Percentiles rank a stretch among this genome's conserved stretches.
Evolutionary conservation across 2,888 invertebrate species (phyloP).

Genomic region (Aquatica leii): DNA sequence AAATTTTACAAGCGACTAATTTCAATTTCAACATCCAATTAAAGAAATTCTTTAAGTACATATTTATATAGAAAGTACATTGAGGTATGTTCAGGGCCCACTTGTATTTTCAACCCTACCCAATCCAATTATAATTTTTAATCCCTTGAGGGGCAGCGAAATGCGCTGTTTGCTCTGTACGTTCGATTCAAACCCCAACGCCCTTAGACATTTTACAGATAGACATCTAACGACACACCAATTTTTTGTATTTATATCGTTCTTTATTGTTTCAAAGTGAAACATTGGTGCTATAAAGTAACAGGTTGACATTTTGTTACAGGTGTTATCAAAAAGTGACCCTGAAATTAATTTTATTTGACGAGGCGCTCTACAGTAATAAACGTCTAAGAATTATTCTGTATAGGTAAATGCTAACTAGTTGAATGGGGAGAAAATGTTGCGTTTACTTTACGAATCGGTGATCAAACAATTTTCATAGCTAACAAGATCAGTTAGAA

Average conservation of each 20-base stretch:
- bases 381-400: slow-evolving; percentile 6
- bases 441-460: slow-evolving; percentile 59
- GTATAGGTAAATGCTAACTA: slow-evolving; percentile 34
- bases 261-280: no score
- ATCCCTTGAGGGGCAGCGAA: slow-evolving; percentile 56
- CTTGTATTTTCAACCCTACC: slow-evolving; percentile 45
- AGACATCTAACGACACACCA: background rate
- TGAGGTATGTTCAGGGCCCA: slow-evolving; percentile 36
- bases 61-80: slow-evolving; percentile 29
- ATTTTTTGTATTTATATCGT: background rate
- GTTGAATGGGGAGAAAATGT: slow-evolving; percentile 49
- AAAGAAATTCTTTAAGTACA: slow-evolving; percentile 20
- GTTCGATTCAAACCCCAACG: slow-evolving; percentile 15
- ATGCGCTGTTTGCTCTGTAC: slow-evolving; percentile 54
- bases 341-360: no score
- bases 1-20: slow-evolving; percentile 9
- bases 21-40: slow-evolving; percentile 21
- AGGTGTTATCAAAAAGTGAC: no score
- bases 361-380: background rate
- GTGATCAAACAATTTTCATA: slow-evolving; percentile 62
- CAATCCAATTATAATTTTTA: slow-evolving; percentile 62
- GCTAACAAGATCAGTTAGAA: slow-evolving; percentile 58
- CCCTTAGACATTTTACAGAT: slow-evolving; percentile 21
- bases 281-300: no score
- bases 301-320: no score